Evolutionary conservation across 2,113 vertebrate species (phyloP).

Genomic region (Morone saxatilis): DNA sequence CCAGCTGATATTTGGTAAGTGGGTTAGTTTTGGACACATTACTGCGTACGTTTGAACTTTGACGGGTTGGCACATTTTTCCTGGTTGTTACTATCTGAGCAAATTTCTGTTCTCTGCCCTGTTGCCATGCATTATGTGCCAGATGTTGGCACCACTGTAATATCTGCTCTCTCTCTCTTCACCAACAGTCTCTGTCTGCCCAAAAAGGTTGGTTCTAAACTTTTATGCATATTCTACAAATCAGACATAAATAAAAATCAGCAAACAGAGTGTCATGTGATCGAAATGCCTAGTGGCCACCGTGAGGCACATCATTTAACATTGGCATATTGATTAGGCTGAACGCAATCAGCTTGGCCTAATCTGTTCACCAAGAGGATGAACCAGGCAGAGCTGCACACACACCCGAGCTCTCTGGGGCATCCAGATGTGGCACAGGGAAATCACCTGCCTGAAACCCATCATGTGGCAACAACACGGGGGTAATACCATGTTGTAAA

Average conservation of each 20-base stretch:
- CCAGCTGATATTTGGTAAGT: constrained; percentile 18
- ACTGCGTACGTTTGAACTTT: constrained; percentile 13
- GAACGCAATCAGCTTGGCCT: background rate
- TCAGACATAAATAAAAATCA: background rate
- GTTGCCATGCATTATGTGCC: background rate
- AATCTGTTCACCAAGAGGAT: constrained; percentile 9
- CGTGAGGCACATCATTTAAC: background rate
- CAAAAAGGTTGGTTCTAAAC: background rate
- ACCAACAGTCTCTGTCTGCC: background rate
- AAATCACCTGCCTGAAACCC: constrained; percentile 35
- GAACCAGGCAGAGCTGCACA: constrained; percentile 21
- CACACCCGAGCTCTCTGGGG: constrained; percentile 27
- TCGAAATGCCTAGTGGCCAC: background rate
- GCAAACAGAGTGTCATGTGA: background rate
- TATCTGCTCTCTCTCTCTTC: background rate
- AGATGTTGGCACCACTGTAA: background rate
- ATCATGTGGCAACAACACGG: constrained; percentile 11
- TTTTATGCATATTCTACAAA: background rate
- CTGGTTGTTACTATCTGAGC: constrained; percentile 21
- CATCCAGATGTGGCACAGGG: constrained; percentile 55
- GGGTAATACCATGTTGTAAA: constrained; percentile 1
- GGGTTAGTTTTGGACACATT: background rate
- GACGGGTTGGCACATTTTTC: constrained; percentile 3
- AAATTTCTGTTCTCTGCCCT: constrained; percentile 28
- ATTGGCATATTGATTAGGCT: background rate